Evolutionary conservation across 2,888 invertebrate species (phyloP).

Genomic region (Mycalesis mineus): DNA sequence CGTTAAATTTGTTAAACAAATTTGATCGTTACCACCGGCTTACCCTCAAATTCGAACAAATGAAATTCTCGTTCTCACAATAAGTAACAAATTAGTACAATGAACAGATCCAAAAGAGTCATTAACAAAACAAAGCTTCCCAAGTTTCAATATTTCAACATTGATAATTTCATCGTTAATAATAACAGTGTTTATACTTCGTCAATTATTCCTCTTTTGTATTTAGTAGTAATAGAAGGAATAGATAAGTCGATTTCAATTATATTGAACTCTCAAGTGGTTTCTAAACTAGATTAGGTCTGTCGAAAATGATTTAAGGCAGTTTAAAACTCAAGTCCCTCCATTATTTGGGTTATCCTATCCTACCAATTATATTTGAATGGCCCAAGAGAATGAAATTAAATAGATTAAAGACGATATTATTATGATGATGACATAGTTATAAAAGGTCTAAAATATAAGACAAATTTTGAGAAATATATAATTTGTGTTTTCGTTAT

Average conservation of each 20-base stretch:
- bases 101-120: conserved; percentile 17
- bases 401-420: no score
- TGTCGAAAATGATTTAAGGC: conserved; percentile 59
- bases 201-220: neutral
- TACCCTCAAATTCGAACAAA: conserved; percentile 1
- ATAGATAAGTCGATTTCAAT: neutral
- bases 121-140: conserved; percentile 19
- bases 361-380: conserved; percentile 3
- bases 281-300: conserved; percentile 11
- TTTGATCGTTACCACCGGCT: neutral
- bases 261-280: conserved; percentile 3
- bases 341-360: conserved; percentile 28
- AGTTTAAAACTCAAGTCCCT: conserved; percentile 59
- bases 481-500: no score
- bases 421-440: no score
- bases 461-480: no score
- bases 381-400: neutral
- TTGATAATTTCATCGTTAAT: conserved; percentile 12
- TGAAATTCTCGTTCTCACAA: conserved; percentile 15
- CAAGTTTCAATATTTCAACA: conserved; percentile 15
- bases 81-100: conserved; percentile 22
- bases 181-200: conserved; percentile 1
- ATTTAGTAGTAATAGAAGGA: no score
- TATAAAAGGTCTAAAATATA: no score
- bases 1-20: no score